Evolutionary conservation across 2,797 vertebrate genomes (phyloP).

Genomic region (Eurystomus glaucurus): DNA sequence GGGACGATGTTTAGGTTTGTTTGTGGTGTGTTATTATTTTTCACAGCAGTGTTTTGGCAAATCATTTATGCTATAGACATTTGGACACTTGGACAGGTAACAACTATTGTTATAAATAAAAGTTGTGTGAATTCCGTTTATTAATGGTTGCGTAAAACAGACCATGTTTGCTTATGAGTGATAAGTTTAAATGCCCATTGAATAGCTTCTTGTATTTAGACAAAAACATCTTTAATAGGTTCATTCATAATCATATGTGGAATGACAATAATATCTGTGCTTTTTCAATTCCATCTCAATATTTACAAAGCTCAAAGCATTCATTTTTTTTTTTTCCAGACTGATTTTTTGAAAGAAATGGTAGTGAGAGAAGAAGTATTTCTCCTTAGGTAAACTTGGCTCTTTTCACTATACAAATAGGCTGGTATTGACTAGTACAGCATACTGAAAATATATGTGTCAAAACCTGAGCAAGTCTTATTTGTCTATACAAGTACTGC

Average conservation of each 20-base stretch:
- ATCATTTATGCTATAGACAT: neutral
- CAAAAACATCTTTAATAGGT: constrained; percentile 7
- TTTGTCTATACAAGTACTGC: neutral
- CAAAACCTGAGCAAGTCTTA: neutral
- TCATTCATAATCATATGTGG: neutral
- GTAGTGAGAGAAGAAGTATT: neutral
- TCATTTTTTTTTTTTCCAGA: neutral
- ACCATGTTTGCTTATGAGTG: neutral
- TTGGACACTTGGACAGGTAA: neutral
- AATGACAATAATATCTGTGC: neutral
- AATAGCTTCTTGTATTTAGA: neutral
- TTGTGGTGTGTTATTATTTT: neutral
- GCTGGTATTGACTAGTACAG: neutral
- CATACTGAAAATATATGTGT: neutral
- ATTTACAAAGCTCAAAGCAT: neutral
- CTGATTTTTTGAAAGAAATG: neutral
- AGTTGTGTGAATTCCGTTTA: neutral
- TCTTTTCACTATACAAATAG: neutral
- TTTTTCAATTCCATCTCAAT: constrained; percentile 1
- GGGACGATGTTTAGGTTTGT: neutral
- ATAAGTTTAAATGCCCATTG: neutral
- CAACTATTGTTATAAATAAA: neutral
- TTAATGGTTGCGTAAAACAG: neutral
- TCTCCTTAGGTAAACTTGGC: neutral
- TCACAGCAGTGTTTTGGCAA: neutral